Base-by-base conservation (phyloP, 2,113 vertebrate genomes). In the Bos indicus region DNA sequence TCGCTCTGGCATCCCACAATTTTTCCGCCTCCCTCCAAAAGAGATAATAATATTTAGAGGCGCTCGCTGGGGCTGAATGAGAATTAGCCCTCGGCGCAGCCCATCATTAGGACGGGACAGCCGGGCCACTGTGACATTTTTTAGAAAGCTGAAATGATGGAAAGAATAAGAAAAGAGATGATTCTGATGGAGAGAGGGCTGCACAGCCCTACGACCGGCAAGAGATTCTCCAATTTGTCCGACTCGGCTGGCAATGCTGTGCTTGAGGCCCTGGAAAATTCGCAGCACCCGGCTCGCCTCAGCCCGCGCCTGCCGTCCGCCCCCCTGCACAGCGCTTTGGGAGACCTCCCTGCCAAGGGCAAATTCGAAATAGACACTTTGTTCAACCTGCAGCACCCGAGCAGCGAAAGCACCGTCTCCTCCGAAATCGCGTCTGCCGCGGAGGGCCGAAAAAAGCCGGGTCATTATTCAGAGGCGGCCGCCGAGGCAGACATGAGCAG, bases 121-220 rank as follows among this genome's bases (percentile, higher is more conserved):
- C 98, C 98, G 98, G 98, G 99, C 99, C 99, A 99, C 99, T 99
- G 99, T 98, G 98, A 99, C 98, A 99, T 99, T 99, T 99, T 98
- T 98, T 98, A 98, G 98, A 99, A 99, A 99, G 99, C 99, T 99
- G 99, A 99, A 99, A 99, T 99, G 99, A 99, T 99, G 99, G 99
- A 99, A 99, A 99, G 99, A 99, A 99, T 99, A 99, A 99, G 99
- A 99, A 99, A 99, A 99, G 99, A 99, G 99, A 99, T 99, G 99
- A 99, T 99, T 99, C 99, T 99, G 99, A 99, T 99, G 99, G 99
- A 99, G 99, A 99, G 99, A 98, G 99, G 99, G 98, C 99, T 99
- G 98, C 99, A 99, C 98, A 99, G 99, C 99, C 99, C 99, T 94
- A 99, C 99, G 96, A 99, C 98, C 60, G 99, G 99, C 98, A 99